phyloP scores from a whole-genome alignment of 2,113 vertebrate species.

The Bujurquina vittata region DNA sequence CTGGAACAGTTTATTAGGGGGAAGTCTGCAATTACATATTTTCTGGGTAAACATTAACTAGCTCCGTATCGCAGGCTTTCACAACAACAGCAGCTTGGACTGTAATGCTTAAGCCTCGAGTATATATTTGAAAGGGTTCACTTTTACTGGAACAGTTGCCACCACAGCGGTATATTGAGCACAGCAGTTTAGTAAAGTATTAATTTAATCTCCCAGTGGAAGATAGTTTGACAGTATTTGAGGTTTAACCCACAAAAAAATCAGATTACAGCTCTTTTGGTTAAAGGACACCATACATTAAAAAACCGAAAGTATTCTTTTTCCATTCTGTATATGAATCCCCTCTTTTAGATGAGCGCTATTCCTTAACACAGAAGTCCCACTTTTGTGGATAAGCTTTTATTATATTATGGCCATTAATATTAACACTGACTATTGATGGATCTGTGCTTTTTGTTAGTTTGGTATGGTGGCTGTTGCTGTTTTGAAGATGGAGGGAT shows the following conservation, averaged over 20 bases:
- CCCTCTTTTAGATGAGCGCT: background rate
- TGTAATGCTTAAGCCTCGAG: background rate
- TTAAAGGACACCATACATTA: constrained; percentile 15
- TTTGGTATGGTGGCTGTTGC: background rate
- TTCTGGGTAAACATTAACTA: constrained; percentile 92
- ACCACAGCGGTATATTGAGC: background rate
- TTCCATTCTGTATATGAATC: background rate
- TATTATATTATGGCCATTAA: background rate
- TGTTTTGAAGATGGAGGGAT: too few relatives aligned
- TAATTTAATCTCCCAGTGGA: constrained; percentile 26
- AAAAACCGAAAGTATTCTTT: background rate
- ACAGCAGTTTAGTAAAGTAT: constrained; percentile 27
- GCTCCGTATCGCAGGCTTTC: constrained; percentile 79
- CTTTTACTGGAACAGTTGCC: constrained; percentile 45
- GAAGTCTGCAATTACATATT: constrained; percentile 91
- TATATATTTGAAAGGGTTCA: constrained; percentile 13
- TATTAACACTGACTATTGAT: background rate
- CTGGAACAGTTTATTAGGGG: constrained; percentile 88
- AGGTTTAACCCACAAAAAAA: constrained; percentile 13
- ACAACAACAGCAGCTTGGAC: constrained; percentile 42
- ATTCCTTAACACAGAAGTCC: background rate
- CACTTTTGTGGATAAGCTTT: background rate
- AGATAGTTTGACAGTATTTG: background rate
- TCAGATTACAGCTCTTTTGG: background rate
- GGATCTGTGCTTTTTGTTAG: background rate